Evolutionary conservation across 1,140 invertebrate genomes (phyloP), one percentile per base, ranked within the genome.

Genomic region (Drosophila setifemur): DNA sequence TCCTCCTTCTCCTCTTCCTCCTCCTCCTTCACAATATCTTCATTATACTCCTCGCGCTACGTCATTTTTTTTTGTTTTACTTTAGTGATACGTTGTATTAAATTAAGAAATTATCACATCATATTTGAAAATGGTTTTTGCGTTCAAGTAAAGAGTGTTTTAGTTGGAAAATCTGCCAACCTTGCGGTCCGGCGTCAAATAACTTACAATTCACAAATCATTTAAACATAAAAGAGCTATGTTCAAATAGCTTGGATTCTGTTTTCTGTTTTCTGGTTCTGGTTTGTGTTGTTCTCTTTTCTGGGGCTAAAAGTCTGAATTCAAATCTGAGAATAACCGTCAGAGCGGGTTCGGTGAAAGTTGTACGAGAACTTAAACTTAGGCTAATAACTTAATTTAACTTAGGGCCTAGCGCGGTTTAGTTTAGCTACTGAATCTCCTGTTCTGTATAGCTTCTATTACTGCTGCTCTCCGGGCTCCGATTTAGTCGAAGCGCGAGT

Each of bases 401-500:
- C 81, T 86, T 86, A 86, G 74, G 47, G 28, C 35, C 82, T 86
- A 86, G 67, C 55, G 67, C 72, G 66, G 76, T 78, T 79, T 79
- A 78, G 68, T 55, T 86, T 88, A 74, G 88, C 73, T 86, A 89
- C 29, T 73, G 61, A 86, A 85, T 75, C 67, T 87, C 74, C 67
- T 85, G 78, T 52, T 85, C 26, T n/a, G 73, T 83, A 70, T 76
- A 60, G 57, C 60, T 69, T 72, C 57, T 68, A 49, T 50, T 69
- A 60, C 18, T 63, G 60, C 44, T 77, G 35, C 64, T 31, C 19
- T n/a, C n/a, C n/a, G n/a, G 19, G 55, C 37, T 21, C 8, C 37
- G 37, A 25, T 60, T 39, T 88, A 90, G 72, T 92, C 91, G 88
- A 93, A 93, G 90, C 91, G 89, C 79, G 91, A 92, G 79, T 92